Evolutionary conservation across 2,888 invertebrate species (phyloP), one percentile per base, ranked within the genome.

Genomic region (Minunthozetes semirufus): DNA sequence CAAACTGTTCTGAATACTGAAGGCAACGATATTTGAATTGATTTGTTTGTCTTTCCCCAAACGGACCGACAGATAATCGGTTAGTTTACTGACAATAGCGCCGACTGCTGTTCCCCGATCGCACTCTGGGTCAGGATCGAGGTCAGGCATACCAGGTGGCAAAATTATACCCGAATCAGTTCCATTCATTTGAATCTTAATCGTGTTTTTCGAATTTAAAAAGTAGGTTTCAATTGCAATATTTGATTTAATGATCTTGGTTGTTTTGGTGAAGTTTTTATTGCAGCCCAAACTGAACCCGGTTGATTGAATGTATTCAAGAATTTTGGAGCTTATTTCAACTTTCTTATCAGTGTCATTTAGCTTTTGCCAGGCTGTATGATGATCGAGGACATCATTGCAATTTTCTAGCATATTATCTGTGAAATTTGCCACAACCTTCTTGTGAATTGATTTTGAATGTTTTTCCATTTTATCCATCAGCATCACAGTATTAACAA

Each of bases 21-120:
- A 74, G 22, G 71, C 70, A 19, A 74, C 70, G 27, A 74, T 74
- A 22, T 74, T 70, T 25, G 74, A 71, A 50, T 74, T 74, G 42
- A 73, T 46, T 1, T 8, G 4, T 1, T 17, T 22, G 5, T 74
- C 27, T 17, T 74, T 22, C 19, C 53, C 33, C 2, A 71, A 19
- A 5, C 17, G 6, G 4, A 2, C 61, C 15, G 29, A 50, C 11
- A 74, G 9, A 59, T 74, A 74, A 17, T 9, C 5, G 17, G 46
- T 29, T 27, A 74, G 25, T 59, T 74, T 74, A 13, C 53, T 15
- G 53, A 70, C 71, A 6, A 74, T 22, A 11, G 74, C 71, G 1
- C 74, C 74, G 25, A 74, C 50, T 1, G 61, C 74, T 25, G 70
- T 48, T 15, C 42, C 27, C 15, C n/a, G 27, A 33, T n/a, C 22